Evolutionary conservation across 2,113 vertebrate genomes (phyloP), one percentile per base, ranked within the genome.

Genomic region (Caranx melampygus): DNA sequence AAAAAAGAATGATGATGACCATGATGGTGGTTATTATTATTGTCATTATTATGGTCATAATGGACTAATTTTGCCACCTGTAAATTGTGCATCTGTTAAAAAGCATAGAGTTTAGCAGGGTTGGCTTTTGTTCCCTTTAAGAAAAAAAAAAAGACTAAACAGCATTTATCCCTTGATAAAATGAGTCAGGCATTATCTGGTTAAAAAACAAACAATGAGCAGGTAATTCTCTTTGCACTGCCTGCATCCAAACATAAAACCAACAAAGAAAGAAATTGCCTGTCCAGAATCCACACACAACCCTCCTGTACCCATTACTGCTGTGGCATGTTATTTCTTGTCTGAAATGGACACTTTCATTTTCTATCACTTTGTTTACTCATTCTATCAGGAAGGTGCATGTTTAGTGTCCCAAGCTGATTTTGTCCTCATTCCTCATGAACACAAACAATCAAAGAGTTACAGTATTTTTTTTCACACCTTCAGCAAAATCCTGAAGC

Each of bases 191-290:
- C 35, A 79, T 86, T 86, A 81, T 87, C 78, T 68, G 52, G 31
- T 31, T 71, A 34, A 42, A 85, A 72, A 82, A 79, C 61, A 88
- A 86, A 90, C 78, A 89, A 33, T 58, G 74, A 81, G 65, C 79
- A 71, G 67, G 70, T 89, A 86, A 87, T 89, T 91, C 52, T 88
- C 82, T 90, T 87, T 88, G 69, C 83, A 77, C 37, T 78, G 72
- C 57, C 59, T 75, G 44, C 66, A 82, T 86, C 79, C 62, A 81
- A 81, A 85, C 84, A 86, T 82, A 73, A 84, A 89, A 78, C 64
- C 79, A 85, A 86, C 81, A 86, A 84, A 80, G 57, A 58, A 73
- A 81, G 58, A 88, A 84, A 89, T 82, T 72, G 69, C 84, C 72
- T 80, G 55, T 59, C 66, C 69, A 71, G 44, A 62, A 52, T 74